Evolutionary conservation across 2,888 invertebrate species (phyloP).

Genomic region (Thalpophila matura): DNA sequence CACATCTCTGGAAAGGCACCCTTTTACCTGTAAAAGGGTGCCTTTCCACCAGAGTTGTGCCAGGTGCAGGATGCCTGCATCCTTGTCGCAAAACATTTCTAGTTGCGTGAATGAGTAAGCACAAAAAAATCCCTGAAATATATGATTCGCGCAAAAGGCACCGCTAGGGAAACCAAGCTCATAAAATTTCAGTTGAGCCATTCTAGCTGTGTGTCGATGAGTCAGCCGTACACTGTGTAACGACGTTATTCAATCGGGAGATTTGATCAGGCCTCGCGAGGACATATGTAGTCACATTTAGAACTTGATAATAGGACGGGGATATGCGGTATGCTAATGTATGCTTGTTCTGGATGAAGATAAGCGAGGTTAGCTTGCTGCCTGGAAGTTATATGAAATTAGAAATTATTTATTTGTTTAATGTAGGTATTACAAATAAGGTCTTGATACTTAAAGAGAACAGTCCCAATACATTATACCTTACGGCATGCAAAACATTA

Average conservation of each 20-base stretch:
- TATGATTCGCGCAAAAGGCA: slow-evolving; percentile 40
- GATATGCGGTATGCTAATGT: slow-evolving; percentile 27
- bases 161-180: slow-evolving; percentile 43
- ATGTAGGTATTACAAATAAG: too few relatives aligned
- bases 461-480: too few relatives aligned
- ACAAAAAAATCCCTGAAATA: slow-evolving; percentile 32
- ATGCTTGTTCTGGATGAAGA: slow-evolving; percentile 11
- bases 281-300: slow-evolving; percentile 39
- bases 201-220: slow-evolving; percentile 64
- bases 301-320: slow-evolving; percentile 13
- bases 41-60: too few relatives aligned
- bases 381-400: neutral
- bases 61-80: too few relatives aligned
- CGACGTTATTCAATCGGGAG: slow-evolving; percentile 57
- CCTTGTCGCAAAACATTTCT: too few relatives aligned
- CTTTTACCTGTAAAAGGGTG: too few relatives aligned
- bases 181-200: slow-evolving; percentile 60
- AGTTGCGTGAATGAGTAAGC: neutral
- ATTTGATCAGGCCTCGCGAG: slow-evolving; percentile 36
- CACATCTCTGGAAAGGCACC: too few relatives aligned
- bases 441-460: too few relatives aligned
- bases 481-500: too few relatives aligned
- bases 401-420: too few relatives aligned
- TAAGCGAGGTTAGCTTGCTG: slow-evolving; percentile 8
- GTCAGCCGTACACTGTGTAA: slow-evolving; percentile 56